These are phyloP conservation scores for Choreutis nemorana DNA, from an alignment of 2,888 invertebrate genomes.

Conservation along the genomic window DNA sequence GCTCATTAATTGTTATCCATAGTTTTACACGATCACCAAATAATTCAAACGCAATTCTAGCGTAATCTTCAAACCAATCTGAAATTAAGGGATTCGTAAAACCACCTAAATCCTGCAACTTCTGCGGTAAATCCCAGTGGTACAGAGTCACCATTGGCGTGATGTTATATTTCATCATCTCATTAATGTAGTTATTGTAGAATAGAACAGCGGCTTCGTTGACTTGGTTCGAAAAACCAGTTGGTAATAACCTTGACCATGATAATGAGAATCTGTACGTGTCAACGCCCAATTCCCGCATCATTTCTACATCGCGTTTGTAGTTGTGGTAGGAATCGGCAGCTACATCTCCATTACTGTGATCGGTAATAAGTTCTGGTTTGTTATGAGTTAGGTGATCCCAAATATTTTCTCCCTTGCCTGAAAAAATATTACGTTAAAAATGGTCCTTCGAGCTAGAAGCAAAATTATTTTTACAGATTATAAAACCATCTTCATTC, in stretches of 20 bases:
- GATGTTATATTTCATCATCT: constrained; percentile 59
- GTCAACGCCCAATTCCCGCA: constrained; percentile 25
- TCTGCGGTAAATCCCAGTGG: constrained; percentile 41
- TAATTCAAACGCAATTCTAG: constrained; percentile 24
- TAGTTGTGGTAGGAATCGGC: constrained; percentile 62
- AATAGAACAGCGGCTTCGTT: constrained; percentile 64
- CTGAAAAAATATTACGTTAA: too few species aligned
- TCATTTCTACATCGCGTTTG: constrained; percentile 36
- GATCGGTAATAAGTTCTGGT: constrained; percentile 48
- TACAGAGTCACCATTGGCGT: constrained; percentile 54
- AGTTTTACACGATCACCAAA: constrained; percentile 38
- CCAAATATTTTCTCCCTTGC: constrained; percentile 61
- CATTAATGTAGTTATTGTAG: constrained; percentile 66
- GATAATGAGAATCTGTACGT: constrained; percentile 54
- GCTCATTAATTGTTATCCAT: constrained; percentile 62
- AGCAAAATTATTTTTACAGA: too few species aligned
- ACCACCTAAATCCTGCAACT: constrained; percentile 49
- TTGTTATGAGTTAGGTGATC: constrained; percentile 52
- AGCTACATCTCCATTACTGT: constrained; percentile 55
- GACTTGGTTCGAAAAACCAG: constrained; percentile 37
- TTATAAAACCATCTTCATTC: constrained; percentile 10
- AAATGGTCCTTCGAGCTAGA: too few species aligned
- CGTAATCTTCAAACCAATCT: constrained; percentile 35
- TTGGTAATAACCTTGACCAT: constrained; percentile 65
- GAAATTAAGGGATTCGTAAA: constrained; percentile 28